These are phyloP conservation scores for Micromys minutus DNA, from an alignment of 2,113 vertebrate genomes.

Conservation along the genomic window DNA sequence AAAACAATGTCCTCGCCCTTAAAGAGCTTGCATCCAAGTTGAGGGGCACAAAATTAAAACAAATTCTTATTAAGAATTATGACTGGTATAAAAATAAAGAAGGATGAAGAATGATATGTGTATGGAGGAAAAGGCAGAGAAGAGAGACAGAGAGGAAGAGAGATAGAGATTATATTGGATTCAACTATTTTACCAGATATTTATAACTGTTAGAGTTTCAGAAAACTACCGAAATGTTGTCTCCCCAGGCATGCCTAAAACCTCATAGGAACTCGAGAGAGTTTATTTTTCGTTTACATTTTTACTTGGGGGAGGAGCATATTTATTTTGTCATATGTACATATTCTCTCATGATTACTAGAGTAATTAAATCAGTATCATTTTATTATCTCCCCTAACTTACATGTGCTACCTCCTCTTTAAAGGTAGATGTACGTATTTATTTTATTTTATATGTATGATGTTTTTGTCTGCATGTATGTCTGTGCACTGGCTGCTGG, in stretches of 20 bases:
- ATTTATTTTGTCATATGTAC: not conserved
- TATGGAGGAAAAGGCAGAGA: not conserved
- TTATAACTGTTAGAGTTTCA: constrained; percentile 12
- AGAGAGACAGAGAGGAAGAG: not conserved
- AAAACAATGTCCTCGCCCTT: not conserved
- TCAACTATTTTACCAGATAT: not conserved
- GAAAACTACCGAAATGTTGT: constrained; percentile 14
- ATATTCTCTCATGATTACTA: not conserved
- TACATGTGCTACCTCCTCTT: not conserved
- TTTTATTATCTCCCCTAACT: not conserved
- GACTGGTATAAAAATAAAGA: constrained; percentile 6
- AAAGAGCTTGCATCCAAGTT: constrained; percentile 3
- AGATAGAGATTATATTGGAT: not conserved
- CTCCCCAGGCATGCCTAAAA: constrained; percentile 14
- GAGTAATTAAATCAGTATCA: not conserved
- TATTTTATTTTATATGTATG: not conserved
- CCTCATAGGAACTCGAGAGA: not conserved
- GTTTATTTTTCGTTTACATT: not conserved
- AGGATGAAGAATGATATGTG: not conserved
- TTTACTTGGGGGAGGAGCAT: not conserved
- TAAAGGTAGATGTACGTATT: not conserved
- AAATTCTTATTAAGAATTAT: constrained; percentile 1
- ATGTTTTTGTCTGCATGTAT: not conserved
- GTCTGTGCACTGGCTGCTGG: too few species aligned
- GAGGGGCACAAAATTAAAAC: not conserved